Base-by-base conservation (phyloP, 2,113 vertebrate genomes). In the Australoheros scitulus region DNA sequence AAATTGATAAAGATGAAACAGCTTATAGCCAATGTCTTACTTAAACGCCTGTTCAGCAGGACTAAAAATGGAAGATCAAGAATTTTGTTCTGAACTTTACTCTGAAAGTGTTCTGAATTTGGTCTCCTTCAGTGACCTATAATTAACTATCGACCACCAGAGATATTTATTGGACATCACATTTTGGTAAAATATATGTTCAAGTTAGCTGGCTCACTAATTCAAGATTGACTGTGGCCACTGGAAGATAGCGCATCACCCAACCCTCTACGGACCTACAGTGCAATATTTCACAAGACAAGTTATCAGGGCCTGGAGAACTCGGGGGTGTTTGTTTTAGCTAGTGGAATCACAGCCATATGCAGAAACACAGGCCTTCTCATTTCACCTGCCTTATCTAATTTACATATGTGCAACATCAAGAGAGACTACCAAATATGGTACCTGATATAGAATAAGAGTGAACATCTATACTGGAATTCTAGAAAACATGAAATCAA, bases 381-480 rank as follows among this genome's bases (percentile, higher is more conserved):
- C 20, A 26, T 50, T 13, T 70, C 10, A 70, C 29, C 29, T 47
- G 13, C 11, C 26, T 34, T 32, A 14, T 52, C 52, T 9, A 55
- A 32, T 32, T 32, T 72, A 11, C 26, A n/a, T n/a, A 34, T 15
- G 20, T 72, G 47, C 6, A 72, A 52, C 47, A 72, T 50, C 47
- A 72, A 72, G 47, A 20, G 6, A 55, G 43, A 75, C 32, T n/a
- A 32, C 6, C 11, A 20, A 68, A 57, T 24, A 26, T 34, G 5
- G 78, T 29, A 64, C 3, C 3, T 36, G 14, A 86, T 70, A 60
- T 1, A 61, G 18, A 41, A 78, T 76, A 6, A 9, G 17, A 36
- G n/a, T 79, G 34, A 83, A 80, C 34, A 86, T 80, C 7, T 61
- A 14, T 32, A 86, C 50, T 64, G n/a, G 26, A 81, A 81, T 76